Evolutionary conservation across 2,113 vertebrate genomes (phyloP), one percentile per base, ranked within the genome.

Genomic region (Oxyruncus cristatus): DNA sequence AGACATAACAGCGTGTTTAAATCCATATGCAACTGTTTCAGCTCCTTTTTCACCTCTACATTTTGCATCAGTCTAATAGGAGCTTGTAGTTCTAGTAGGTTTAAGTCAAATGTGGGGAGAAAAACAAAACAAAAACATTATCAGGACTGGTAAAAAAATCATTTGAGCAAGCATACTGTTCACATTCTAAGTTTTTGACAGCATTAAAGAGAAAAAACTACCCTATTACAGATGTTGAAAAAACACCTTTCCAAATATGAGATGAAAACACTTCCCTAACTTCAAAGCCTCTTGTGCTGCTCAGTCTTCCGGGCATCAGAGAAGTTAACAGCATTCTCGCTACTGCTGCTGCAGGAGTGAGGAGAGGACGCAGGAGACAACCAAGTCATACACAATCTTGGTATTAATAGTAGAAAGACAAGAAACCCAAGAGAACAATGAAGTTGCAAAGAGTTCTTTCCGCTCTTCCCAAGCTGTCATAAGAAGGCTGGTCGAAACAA

Each of bases 161-260:
- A 3, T 0, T 58, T 55, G 47, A 66, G 5, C 39, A 55, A 70
- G 9, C 1, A 6, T 1, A 49, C 37, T 3, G 3, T 30, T 77
- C 50, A 62, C 11, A 80, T 41, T 5, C 26, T 33, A 37, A 8
- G 4, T 46, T 80, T 75, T 74, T 12, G 63, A 63, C 8, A 85
- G 30, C 14, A 49, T 14, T 82, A 44, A 55, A 22, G 13, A 35
- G 49, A 58, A 72, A 74, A 87, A 56, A 35, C 8, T 21, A 70
- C 8, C 14, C 76, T 56, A 42, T 6, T 27, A 53, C 8, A 62
- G 32, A 50, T 28, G 5, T 12, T 59, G 46, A 83, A 86, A 91
- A 80, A 91, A 14, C 19, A 81, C 4, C 55, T 77, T 86, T 91
- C 52, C 33, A 91, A 67, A 83, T 24, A 59, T 0, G 5, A 88